A percentile compares a stretch with the other conserved stretches of the same genome.
phyloP scores from a whole-genome alignment of 1,140 invertebrate species.

The Bombus pyrosoma region DNA sequence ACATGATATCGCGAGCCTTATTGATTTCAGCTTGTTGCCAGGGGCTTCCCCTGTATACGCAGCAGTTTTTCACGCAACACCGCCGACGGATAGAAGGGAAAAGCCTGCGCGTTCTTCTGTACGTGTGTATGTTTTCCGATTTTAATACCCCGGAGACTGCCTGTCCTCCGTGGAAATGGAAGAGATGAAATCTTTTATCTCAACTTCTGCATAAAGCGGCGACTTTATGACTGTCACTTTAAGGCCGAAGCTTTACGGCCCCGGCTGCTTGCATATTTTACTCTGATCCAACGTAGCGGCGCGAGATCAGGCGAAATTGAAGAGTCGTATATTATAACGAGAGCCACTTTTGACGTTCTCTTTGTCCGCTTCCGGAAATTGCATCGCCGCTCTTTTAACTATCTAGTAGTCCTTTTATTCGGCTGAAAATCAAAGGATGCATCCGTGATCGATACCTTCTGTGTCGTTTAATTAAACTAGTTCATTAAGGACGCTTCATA shows the following conservation, averaged over 20 bases:
- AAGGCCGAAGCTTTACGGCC: conserved; percentile 70
- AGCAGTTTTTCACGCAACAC: background rate
- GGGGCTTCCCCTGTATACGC: too few relatives aligned
- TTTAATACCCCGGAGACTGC: conserved; percentile 59
- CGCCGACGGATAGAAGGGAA: background rate
- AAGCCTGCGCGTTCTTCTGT: background rate
- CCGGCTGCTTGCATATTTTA: conserved; percentile 71
- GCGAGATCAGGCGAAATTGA: conserved; percentile 62
- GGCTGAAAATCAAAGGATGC: background rate
- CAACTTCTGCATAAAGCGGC: conserved; percentile 69
- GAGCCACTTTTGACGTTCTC: conserved; percentile 61
- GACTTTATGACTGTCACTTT: conserved; percentile 74
- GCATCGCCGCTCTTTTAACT: conserved; percentile 13
- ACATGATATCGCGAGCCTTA: conserved; percentile 23
- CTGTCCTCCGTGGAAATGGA: conserved; percentile 59
- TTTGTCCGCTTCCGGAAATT: conserved; percentile 58
- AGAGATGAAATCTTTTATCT: conserved; percentile 73
- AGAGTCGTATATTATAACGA: conserved; percentile 68
- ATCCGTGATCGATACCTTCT: conserved; percentile 1
- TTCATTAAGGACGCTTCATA: background rate
- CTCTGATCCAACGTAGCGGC: conserved; percentile 55
- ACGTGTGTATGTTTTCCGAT: conserved; percentile 50
- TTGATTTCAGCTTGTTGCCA: conserved; percentile 16
- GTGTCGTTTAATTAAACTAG: conserved; percentile 5
- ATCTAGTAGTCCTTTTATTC: background rate